A percentile compares a stretch with the other conserved stretches of the same genome.
phyloP scores from a whole-genome alignment of 1,140 invertebrate species.

The Holotrichia oblita region DNA sequence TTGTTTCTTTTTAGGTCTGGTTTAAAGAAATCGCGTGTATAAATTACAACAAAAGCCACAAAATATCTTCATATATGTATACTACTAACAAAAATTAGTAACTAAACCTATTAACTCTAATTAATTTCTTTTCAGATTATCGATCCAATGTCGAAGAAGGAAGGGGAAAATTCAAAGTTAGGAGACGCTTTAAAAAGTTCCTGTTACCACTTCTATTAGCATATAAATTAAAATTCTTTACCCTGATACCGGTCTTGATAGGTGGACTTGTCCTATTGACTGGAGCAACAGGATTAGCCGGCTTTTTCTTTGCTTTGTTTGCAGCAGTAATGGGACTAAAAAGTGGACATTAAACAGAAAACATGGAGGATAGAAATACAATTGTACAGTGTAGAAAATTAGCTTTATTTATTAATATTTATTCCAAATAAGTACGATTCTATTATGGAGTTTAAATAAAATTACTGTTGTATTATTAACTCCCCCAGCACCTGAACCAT shows the following conservation, averaged over 20 bases:
- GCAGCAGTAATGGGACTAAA: slow-evolving; percentile 67
- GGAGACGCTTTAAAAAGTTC: slow-evolving; percentile 73
- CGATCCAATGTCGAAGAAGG: background rate
- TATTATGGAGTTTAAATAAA: slow-evolving; percentile 19
- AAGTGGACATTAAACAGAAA: slow-evolving; percentile 39
- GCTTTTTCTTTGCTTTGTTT: slow-evolving; percentile 87
- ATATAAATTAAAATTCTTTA: slow-evolving; percentile 85
- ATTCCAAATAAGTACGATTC: background rate
- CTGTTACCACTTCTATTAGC: slow-evolving; percentile 79
- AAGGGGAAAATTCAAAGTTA: slow-evolving; percentile 54
- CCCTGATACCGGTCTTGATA: slow-evolving; percentile 77
- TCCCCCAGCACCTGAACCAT: no score
- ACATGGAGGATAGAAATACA: background rate
- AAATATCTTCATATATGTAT: no score
- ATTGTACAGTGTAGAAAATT: background rate
- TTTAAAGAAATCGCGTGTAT: no score
- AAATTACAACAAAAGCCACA: no score
- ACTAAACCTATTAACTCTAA: no score
- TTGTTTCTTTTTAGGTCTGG: no score
- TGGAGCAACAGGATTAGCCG: slow-evolving; percentile 79
- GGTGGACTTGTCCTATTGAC: slow-evolving; percentile 77
- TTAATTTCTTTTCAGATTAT: background rate
- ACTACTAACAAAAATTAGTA: no score
- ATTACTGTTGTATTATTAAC: no score
- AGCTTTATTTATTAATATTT: background rate